Evolutionary conservation across 2,113 vertebrate genomes (phyloP), one percentile per base, ranked within the genome.

Genomic region (Anguilla japonica): DNA sequence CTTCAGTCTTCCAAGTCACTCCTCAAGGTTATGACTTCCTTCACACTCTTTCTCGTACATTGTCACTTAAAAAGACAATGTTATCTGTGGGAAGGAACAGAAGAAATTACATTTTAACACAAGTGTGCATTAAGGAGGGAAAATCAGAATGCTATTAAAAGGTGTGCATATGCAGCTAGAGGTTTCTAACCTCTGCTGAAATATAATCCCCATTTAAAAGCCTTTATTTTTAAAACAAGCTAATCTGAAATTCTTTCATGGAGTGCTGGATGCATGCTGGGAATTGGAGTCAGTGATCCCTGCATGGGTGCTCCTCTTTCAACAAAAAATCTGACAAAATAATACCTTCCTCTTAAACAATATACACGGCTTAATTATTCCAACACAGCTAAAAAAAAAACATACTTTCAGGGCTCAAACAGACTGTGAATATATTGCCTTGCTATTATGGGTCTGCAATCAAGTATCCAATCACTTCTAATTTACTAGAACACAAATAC

Each of bases 21-120:
- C 83, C 39, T 39, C 71, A 75, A 79, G 0, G 13, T 41, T 60
- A 3, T 63, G 40, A 41, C n/a, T 7, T 11, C 18, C 40, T 79
- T 98, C 95, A 98, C 1, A 22, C 86, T 90, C 94, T 95, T 13
- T 99, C 98, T 90, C 93, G 96, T 0, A 88, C 0, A 83, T 92
- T 94, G 67, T 99, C 98, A 46, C 95, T 98, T 92, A 99, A 94
- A 94, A 99, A 99, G 91, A 99, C 93, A 50, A 99, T 98, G 91
- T 98, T 99, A 93, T 99, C 98, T 99, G 95, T 81, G 94, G 95
- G 91, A 75, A 86, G 88, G 93, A 90, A n/a, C 83, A 89, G 56
- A 91, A 90, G 20, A 20, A 91, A 90, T 83, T 71, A 29, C 14
- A 46, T 43, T 67, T 29, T 29, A 40, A 56, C 20, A 57, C 0